Evolutionary conservation across 2,888 invertebrate species (phyloP), one percentile per base, ranked within the genome.

Genomic region (Sminthurinus aureus): DNA sequence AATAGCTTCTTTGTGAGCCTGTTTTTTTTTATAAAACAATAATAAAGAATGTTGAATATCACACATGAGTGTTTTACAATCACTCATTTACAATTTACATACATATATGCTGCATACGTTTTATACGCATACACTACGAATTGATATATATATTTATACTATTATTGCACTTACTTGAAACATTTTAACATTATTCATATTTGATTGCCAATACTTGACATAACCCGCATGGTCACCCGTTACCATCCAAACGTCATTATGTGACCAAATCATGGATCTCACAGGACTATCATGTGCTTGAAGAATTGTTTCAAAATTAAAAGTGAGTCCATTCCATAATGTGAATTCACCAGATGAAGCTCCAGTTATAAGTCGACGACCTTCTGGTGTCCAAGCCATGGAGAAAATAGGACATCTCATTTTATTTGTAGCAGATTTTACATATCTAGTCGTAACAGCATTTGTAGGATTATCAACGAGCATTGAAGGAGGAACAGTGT

Each of bases 151-250:
- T 75, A 75, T 66, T 38, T 38, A 6, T 38, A 38, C 6, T 38
- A 38, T 38, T 38, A 6, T 64, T n/a, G 15, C 4, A 66, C 81
- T 71, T 84, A 88, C 88, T 92, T 99, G 99, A 93, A 98, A 99
- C 98, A 99, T 99, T 93, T 99, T 99, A 84, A 99, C 99, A 92
- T 99, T 99, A 93, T 99, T 99, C 99, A 99, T 99, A 92, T 99
- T 99, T 89, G 98, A 97, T 93, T 99, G 99, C 99, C 99, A 99
- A 92, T 99, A 99, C 90, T 99, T 99, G 87, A 99, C 97, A 91
- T 96, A 99, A 85, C 99, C 99, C 80, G 96, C 95, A 91, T 99
- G 98, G 92, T 99, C 99, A 26, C 97, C 99, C 0, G 99, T 99
- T 85, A 99, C 96, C 98, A 99, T 98, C 99, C 99, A 99, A 89